Conservation (phyloP, 2,888 invertebrate species). For the Notodonta ziczac region DNA sequence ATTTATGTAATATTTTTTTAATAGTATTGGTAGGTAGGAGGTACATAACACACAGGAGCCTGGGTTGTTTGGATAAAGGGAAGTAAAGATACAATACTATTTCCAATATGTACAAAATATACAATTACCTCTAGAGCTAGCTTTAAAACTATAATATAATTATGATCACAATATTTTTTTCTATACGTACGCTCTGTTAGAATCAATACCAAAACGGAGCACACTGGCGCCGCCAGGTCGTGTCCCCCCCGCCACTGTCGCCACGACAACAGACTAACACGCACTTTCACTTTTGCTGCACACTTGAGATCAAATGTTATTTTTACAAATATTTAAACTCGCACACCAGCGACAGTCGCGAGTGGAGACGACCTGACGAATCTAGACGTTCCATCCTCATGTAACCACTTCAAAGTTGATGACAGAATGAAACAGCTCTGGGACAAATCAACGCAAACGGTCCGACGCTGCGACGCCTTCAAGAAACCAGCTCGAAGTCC, state of each 20-base stretch:
- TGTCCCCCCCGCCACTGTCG: slow-evolving; percentile 63
- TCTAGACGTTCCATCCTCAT: slow-evolving; percentile 47
- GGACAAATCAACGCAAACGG: slow-evolving; percentile 13
- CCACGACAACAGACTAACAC: slow-evolving; percentile 66
- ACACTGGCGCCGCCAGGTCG: slow-evolving; percentile 44
- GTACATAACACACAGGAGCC: slow-evolving; percentile 85
- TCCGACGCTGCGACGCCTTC: slow-evolving; percentile 41
- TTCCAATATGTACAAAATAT: slow-evolving; percentile 85
- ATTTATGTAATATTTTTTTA: slow-evolving; percentile 84
- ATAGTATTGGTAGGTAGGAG: slow-evolving; percentile 86
- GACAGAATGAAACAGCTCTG: slow-evolving; percentile 35
- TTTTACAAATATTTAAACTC: slow-evolving; percentile 79
- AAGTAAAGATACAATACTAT: slow-evolving; percentile 85
- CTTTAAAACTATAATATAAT: slow-evolving; percentile 81
- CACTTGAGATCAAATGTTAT: slow-evolving; percentile 84
- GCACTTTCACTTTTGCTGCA: slow-evolving; percentile 80
- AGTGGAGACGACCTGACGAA: slow-evolving; percentile 47
- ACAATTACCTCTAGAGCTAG: slow-evolving; percentile 80
- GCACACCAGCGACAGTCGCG: slow-evolving; percentile 73
- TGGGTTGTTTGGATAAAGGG: slow-evolving; percentile 83
- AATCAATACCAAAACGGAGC: slow-evolving; percentile 58
- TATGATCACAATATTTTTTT: slow-evolving; percentile 84
- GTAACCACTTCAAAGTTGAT: slow-evolving; percentile 36
- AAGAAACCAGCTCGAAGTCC: slow-evolving; percentile 36
- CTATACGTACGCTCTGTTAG: slow-evolving; percentile 75